phyloP scores from a whole-genome alignment of 2,113 vertebrate genomes.

The Orientallactaga bullata region DNA sequence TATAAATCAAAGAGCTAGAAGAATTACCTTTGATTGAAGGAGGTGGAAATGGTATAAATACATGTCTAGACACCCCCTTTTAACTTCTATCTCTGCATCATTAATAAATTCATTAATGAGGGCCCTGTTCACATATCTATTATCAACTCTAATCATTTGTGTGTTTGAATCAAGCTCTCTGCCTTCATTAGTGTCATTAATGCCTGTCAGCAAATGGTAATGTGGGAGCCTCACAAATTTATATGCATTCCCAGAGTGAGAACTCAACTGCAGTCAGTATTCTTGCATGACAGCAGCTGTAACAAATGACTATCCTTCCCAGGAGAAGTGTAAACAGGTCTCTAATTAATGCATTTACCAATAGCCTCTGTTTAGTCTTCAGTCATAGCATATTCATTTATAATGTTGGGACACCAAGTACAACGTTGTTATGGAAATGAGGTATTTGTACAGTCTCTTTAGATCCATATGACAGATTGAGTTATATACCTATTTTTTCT shows the following conservation, averaged over 20 bases:
- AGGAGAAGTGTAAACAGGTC: constrained; percentile 79
- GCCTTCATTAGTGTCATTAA: constrained; percentile 73
- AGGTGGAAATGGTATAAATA: constrained; percentile 67
- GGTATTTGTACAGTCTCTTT: constrained; percentile 77
- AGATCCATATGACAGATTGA: constrained; percentile 74
- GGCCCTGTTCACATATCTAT: constrained; percentile 60
- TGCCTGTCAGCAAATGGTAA: constrained; percentile 72
- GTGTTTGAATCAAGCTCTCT: constrained; percentile 49
- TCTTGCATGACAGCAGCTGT: constrained; percentile 73
- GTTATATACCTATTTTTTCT: constrained; percentile 77
- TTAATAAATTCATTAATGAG: constrained; percentile 74
- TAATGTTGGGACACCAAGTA: constrained; percentile 74
- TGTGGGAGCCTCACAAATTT: constrained; percentile 70
- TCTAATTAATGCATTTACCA: constrained; percentile 79
- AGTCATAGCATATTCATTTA: constrained; percentile 74
- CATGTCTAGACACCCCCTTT: constrained; percentile 61
- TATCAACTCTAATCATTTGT: constrained; percentile 72
- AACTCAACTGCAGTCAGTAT: constrained; percentile 70
- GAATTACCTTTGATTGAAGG: constrained; percentile 76
- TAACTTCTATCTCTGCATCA: constrained; percentile 58
- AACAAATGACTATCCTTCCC: constrained; percentile 78
- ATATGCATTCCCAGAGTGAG: constrained; percentile 65
- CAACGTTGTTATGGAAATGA: constrained; percentile 79
- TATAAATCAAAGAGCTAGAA: constrained; percentile 68
- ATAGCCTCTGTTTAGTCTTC: constrained; percentile 79